Evolutionary conservation across 2,888 invertebrate genomes (phyloP).

Genomic region (Eilema sororculum): DNA sequence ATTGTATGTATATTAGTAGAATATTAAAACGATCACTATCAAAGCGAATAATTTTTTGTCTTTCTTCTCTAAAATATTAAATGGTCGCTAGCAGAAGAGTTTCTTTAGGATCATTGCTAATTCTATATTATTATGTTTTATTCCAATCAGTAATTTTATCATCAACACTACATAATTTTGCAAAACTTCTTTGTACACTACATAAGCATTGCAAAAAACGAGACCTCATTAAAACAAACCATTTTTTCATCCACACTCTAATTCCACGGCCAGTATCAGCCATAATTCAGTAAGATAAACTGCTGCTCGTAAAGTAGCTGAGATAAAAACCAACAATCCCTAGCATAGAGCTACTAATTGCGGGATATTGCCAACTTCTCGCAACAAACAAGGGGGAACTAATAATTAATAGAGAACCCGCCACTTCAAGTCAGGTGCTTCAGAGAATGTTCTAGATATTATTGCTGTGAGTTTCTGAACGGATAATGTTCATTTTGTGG

Average conservation of each 20-base stretch:
- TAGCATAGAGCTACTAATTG: constrained; percentile 41
- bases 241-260: background rate
- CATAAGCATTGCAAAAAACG: background rate
- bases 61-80: too few species aligned
- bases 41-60: too few species aligned
- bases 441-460: constrained; percentile 20
- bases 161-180: background rate
- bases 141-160: background rate
- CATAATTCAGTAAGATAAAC: constrained; percentile 19
- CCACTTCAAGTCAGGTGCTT: constrained; percentile 33
- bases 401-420: constrained; percentile 50
- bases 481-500: background rate
- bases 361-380: constrained; percentile 39
- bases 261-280: background rate
- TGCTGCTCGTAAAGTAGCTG: constrained; percentile 10
- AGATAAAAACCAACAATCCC: constrained; percentile 38
- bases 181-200: background rate
- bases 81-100: too few species aligned
- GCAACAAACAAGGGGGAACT: constrained; percentile 42
- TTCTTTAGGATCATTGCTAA: too few species aligned
- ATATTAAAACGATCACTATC: too few species aligned
- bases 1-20: too few species aligned
- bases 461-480: constrained; percentile 1
- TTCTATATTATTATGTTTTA: background rate
- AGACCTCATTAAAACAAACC: background rate